These are phyloP conservation scores for Dasysyrphus tricinctus DNA, from an alignment of 2,888 invertebrate genomes.

Conservation along the genomic window DNA sequence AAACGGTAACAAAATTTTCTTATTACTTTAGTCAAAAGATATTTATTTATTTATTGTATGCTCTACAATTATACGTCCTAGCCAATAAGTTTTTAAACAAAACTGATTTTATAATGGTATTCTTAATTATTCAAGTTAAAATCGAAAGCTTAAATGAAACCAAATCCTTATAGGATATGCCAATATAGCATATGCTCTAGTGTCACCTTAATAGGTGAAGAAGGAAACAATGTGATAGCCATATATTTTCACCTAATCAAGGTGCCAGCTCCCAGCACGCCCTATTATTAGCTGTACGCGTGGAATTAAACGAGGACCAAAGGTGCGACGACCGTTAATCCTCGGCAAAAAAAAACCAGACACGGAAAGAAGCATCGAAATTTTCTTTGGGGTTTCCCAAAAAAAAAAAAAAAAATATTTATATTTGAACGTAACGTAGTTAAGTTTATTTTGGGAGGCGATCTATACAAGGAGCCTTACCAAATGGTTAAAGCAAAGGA, in stretches of 20 bases:
- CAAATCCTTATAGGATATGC: too few species aligned
- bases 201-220: constrained; percentile 35
- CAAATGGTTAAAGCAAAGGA: constrained; percentile 50
- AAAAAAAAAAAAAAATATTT: not conserved
- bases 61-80: too few species aligned
- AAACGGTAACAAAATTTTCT: too few species aligned
- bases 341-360: constrained; percentile 24
- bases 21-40: too few species aligned
- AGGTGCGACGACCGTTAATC: constrained; percentile 64
- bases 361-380: constrained; percentile 62
- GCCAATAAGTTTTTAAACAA: too few species aligned
- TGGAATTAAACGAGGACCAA: constrained; percentile 42
- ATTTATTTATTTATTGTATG: too few species aligned
- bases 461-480: constrained; percentile 40
- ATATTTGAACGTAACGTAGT: constrained; percentile 26
- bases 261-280: constrained; percentile 55
- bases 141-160: too few species aligned
- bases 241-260: constrained; percentile 68
- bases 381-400: constrained; percentile 25
- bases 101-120: too few species aligned
- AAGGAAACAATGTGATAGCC: constrained; percentile 39
- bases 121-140: too few species aligned
- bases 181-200: too few species aligned
- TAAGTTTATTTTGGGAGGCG: constrained; percentile 41
- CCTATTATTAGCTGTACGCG: constrained; percentile 63